phyloP scores from a whole-genome alignment of 2,888 invertebrate species.

The Taphrorychus bicolor region DNA sequence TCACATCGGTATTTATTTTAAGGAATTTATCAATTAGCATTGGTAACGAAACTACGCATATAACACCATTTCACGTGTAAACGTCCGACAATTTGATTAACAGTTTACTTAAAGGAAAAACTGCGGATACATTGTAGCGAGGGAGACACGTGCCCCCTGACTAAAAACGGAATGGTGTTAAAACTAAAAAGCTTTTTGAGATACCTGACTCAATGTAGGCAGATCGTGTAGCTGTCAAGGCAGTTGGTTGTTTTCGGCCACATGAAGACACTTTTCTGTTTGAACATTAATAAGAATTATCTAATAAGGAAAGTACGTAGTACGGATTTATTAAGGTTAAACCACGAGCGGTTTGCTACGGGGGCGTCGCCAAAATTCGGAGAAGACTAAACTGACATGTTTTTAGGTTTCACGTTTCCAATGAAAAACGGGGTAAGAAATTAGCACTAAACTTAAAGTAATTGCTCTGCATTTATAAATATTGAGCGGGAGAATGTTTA shows the following conservation, averaged over 20 bases:
- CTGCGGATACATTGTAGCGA: background rate
- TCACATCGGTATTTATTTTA: background rate
- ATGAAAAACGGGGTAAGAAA: too few species aligned
- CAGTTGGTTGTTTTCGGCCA: conserved; percentile 32
- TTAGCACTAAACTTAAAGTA: too few species aligned
- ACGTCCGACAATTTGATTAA: background rate
- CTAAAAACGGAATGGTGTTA: conserved; percentile 25
- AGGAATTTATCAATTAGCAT: conserved; percentile 2
- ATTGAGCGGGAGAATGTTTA: too few species aligned
- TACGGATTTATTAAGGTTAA: background rate
- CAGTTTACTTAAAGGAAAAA: background rate
- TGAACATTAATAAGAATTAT: conserved; percentile 32
- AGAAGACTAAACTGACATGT: too few species aligned
- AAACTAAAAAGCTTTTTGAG: conserved; percentile 60
- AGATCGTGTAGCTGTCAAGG: conserved; percentile 34
- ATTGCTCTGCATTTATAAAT: too few species aligned
- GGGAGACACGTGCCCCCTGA: conserved; percentile 11
- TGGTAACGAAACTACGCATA: background rate
- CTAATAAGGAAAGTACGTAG: conserved; percentile 7
- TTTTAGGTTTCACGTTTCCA: too few species aligned
- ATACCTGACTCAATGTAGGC: conserved; percentile 52
- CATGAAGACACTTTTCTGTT: conserved; percentile 29
- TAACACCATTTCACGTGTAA: background rate
- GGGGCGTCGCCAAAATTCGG: too few species aligned
- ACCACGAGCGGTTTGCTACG: too few species aligned